Evolutionary conservation across 2,797 vertebrate species (phyloP).

Genomic region (Neosilurus mollespiculum): DNA sequence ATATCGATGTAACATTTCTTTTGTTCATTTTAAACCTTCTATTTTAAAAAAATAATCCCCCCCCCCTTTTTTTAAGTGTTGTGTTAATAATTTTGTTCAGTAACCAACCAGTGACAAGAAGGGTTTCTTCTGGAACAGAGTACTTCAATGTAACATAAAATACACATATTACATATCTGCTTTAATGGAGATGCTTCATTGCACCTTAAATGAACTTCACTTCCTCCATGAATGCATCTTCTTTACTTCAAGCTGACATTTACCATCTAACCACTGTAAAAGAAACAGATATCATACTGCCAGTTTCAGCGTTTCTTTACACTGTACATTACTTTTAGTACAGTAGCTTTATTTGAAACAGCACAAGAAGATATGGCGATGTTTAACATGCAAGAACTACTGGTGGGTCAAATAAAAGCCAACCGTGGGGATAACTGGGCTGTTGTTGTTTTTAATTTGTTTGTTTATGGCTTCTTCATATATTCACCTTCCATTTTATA

Average conservation of each 20-base stretch:
- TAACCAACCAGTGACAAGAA: conserved; percentile 60
- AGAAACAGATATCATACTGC: not conserved
- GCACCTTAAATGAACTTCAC: conserved; percentile 21
- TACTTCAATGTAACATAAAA: conserved; percentile 30
- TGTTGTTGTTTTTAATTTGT: not conserved
- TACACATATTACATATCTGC: conserved; percentile 22
- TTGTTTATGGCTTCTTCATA: not conserved
- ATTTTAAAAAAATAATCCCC: no score
- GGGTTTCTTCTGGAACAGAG: conserved; percentile 32
- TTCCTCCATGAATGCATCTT: conserved; percentile 3
- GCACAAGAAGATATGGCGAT: conserved; percentile 3
- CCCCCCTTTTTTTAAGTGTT: no score
- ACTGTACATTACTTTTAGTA: not conserved
- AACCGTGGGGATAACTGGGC: not conserved
- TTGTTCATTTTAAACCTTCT: no score
- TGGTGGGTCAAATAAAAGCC: conserved; percentile 2
- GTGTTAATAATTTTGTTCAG: conserved; percentile 31
- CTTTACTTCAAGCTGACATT: not conserved
- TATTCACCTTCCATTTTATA: not conserved
- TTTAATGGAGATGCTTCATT: conserved; percentile 32
- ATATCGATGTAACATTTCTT: no score
- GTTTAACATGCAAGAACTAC: not conserved
- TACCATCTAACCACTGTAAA: not conserved
- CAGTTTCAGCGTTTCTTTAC: not conserved
- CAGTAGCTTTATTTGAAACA: not conserved